Evolutionary conservation across 2,113 vertebrate genomes (phyloP).

Genomic region (Scolopax mira): DNA sequence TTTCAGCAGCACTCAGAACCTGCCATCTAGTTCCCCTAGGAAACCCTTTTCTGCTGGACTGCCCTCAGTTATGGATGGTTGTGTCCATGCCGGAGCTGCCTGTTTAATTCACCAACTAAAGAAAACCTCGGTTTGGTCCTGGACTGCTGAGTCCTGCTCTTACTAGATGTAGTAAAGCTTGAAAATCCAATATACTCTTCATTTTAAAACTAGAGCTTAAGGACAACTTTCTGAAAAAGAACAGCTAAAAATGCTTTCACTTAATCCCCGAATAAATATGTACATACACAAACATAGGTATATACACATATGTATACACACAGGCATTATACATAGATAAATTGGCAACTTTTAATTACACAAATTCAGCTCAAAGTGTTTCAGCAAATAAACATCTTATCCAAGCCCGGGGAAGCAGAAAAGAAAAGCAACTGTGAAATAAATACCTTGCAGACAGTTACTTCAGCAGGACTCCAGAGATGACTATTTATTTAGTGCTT

Average conservation of each 20-base stretch:
- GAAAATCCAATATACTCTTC: background rate
- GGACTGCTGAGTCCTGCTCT: background rate
- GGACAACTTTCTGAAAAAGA: background rate
- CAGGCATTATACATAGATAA: background rate
- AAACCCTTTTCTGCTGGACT: background rate
- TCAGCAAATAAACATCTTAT: conserved; percentile 14
- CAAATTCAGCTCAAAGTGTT: background rate
- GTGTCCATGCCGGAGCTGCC: background rate
- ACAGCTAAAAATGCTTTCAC: background rate
- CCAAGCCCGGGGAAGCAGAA: background rate
- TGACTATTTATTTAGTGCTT: background rate
- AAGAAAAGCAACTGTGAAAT: conserved; percentile 7
- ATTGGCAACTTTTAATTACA: background rate
- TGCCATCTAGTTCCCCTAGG: background rate
- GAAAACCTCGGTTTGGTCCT: background rate
- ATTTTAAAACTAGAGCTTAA: background rate
- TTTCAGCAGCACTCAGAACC: background rate
- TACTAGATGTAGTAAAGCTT: background rate
- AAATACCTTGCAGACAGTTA: background rate
- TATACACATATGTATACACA: background rate
- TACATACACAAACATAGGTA: background rate
- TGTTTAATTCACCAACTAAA: background rate
- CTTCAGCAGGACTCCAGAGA: background rate
- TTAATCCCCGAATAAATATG: background rate
- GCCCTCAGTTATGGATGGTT: rapidly evolving